Base-by-base conservation (phyloP, 2,797 vertebrate genomes). In the Moxostoma hubbsi region DNA sequence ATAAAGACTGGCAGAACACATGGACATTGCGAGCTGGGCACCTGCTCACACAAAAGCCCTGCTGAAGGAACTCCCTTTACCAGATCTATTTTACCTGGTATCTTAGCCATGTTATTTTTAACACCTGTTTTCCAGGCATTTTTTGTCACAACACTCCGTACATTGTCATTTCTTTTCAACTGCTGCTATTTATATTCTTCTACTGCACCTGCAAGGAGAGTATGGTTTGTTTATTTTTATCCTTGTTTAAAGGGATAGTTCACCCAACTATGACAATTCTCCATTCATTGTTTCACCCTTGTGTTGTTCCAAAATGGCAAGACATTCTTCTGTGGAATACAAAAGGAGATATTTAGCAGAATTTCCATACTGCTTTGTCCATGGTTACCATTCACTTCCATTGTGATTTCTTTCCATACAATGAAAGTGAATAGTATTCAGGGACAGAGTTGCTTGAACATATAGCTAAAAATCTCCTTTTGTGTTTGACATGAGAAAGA, bases 111-210 rank as follows among this genome's bases (percentile, higher is more conserved):
- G 81, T 82, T 69, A 47, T 81, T 80, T 77, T 61, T 74, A 1
- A 72, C 81, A 80, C 82, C 53, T 59, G 24, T 24, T 24, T 24
- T 24, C 24, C 24, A 24, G 79, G 74, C 36, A 36, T 84, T 75
- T 15, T 47, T 84, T 83, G 81, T 84, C 54, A 61, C 24, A 73
- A 67, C 84, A 82, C 43, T 85, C 79, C 86, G 74, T 57, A 74
- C 69, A 49, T 79, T 43, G 57, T 87, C 86, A 80, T 83, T 84
- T 67, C 88, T 88, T 36, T 89, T 90, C 87, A 87, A 91, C 85
- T 92, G 93, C 93, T 94, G 93, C 93, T 94, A 94, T 93, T 92
- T 91, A 59, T 83, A 89, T 77, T 82, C 77, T 87, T 82, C 82
- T 78, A 82, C 36, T 54, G 10, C 15, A 6, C 47, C 4, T 1